phyloP scores from a whole-genome alignment of 2,888 invertebrate species.

The Fragum fragum region DNA sequence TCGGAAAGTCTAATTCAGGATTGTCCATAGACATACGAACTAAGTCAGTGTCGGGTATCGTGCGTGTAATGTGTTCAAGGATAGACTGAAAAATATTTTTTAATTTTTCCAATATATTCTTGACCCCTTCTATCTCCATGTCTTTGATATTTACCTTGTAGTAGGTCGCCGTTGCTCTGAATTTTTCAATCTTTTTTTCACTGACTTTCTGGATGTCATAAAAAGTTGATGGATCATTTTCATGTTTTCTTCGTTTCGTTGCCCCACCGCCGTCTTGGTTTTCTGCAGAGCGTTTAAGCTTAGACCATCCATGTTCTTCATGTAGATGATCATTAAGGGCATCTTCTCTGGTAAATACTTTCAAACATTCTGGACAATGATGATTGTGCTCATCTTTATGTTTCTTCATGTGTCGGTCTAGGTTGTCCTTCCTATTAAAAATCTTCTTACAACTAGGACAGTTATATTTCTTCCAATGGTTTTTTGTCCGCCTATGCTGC shows the following conservation, averaged over 20 bases:
- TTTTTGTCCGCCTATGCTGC: conserved; percentile 20
- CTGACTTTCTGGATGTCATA: conserved; percentile 37
- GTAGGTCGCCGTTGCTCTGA: conserved; percentile 39
- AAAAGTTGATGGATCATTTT: conserved; percentile 29
- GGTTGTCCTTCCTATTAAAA: conserved; percentile 33
- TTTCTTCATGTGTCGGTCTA: conserved; percentile 36
- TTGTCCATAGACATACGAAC: conserved; percentile 33
- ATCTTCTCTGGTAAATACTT: conserved; percentile 25
- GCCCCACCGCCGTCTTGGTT: conserved; percentile 38
- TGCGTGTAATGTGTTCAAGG: conserved; percentile 22
- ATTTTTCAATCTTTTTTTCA: conserved; percentile 42
- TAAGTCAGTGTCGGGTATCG: conserved; percentile 19
- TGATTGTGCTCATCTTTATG: conserved; percentile 31
- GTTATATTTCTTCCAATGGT: conserved; percentile 31
- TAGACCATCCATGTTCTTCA: conserved; percentile 30
- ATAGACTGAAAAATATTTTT: conserved; percentile 39
- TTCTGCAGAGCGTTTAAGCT: conserved; percentile 20
- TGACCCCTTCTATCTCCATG: conserved; percentile 33
- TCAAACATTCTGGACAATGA: too few species aligned
- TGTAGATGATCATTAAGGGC: conserved; percentile 29
- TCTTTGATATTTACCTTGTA: conserved; percentile 38
- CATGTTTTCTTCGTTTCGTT: conserved; percentile 26
- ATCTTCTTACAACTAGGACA: conserved; percentile 36
- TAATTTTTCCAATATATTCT: conserved; percentile 42
- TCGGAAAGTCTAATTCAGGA: conserved; percentile 36